These are phyloP conservation scores for Galerucella calmariensis DNA, from an alignment of 2,888 invertebrate species.

Conservation along the genomic window DNA sequence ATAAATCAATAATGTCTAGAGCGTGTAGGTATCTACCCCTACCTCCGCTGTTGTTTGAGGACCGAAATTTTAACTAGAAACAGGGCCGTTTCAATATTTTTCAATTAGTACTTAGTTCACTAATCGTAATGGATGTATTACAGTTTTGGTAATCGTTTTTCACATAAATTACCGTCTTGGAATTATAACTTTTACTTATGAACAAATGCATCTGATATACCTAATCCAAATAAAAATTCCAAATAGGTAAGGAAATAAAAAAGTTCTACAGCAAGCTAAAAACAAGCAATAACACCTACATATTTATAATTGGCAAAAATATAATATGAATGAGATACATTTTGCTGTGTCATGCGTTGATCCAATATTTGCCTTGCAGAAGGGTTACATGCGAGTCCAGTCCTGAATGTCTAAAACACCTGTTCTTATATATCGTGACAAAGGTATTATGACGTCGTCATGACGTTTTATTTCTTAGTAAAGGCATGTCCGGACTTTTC, in stretches of 20 bases:
- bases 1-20: conserved; percentile 17
- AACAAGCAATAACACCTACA: too few species aligned
- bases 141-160: too few species aligned
- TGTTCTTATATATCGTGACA: conserved; percentile 28
- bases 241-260: too few species aligned
- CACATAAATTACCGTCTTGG: too few species aligned
- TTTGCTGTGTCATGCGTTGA: neutral
- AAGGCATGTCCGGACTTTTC: conserved; percentile 28
- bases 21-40: neutral
- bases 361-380: neutral
- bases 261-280: too few species aligned
- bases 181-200: too few species aligned
- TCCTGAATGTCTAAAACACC: conserved; percentile 17
- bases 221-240: too few species aligned
- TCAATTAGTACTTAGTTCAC: too few species aligned
- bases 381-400: conserved; percentile 3
- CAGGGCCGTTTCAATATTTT: neutral
- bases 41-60: conserved; percentile 11
- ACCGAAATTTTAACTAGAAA: conserved; percentile 4
- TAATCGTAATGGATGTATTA: too few species aligned
- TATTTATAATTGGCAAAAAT: too few species aligned
- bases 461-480: conserved; percentile 23
- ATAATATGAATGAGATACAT: neutral
- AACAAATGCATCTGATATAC: too few species aligned
- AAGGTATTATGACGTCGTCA: conserved; percentile 29